phyloP scores from a whole-genome alignment of 30 jellyfish, hydroid and myxozoan genomes.

The Clytia hemisphaerica region DNA sequence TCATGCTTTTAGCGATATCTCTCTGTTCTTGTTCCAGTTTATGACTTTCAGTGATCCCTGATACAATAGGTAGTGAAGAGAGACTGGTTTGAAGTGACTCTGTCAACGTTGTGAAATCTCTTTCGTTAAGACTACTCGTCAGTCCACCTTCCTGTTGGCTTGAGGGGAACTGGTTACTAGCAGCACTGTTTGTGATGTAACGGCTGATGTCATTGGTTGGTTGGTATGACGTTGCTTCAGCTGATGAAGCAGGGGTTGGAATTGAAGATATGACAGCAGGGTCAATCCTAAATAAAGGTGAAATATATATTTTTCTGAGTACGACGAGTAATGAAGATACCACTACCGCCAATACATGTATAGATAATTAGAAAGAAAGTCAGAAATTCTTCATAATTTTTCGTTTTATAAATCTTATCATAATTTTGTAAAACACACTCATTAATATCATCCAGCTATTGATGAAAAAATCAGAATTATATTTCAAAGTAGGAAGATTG shows the following conservation, averaged over 20 bases:
- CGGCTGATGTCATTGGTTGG: conserved; percentile 45
- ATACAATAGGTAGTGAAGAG: conserved; percentile 61
- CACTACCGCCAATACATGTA: too few species aligned
- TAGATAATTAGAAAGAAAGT: too few species aligned
- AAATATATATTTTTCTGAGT: neutral
- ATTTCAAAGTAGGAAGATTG: too few species aligned
- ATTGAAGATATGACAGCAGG: conserved; percentile 77
- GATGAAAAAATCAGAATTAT: too few species aligned
- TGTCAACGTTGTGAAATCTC: conserved; percentile 17
- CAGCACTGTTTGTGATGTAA: conserved; percentile 52
- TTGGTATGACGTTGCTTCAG: conserved; percentile 49
- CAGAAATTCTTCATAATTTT: too few species aligned
- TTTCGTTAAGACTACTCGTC: conserved; percentile 53
- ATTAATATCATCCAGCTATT: too few species aligned
- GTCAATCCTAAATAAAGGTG: conserved; percentile 49
- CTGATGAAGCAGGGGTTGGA: conserved; percentile 55
- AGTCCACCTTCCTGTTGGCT: conserved; percentile 50
- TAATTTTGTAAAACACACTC: too few species aligned
- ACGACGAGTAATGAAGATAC: too few species aligned
- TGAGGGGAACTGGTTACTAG: conserved; percentile 65
- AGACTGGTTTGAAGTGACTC: conserved; percentile 32
- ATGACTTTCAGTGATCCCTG: conserved; percentile 93
- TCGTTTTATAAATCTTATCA: too few species aligned
- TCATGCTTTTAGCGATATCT: conserved; percentile 32
- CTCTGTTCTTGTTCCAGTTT: conserved; percentile 83